Evolutionary conservation across 2,888 invertebrate genomes (phyloP).

Genomic region (Trichacis sp.): DNA sequence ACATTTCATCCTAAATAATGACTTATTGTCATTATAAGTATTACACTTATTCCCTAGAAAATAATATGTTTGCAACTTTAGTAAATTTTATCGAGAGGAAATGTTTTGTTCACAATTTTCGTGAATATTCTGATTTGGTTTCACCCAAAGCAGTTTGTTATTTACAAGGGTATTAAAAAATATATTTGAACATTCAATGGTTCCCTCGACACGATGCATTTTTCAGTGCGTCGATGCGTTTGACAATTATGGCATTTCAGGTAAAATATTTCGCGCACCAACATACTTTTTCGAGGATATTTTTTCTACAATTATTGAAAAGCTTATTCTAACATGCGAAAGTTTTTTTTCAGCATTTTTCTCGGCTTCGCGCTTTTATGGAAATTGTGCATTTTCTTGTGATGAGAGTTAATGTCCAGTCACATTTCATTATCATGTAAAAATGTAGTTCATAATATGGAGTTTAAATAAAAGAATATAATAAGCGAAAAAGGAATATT

Average conservation of each 20-base stretch:
- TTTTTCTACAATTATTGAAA: slow-evolving; percentile 36
- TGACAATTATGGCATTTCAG: slow-evolving; percentile 14
- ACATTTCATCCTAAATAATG: slow-evolving; percentile 15
- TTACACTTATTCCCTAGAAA: slow-evolving; percentile 19
- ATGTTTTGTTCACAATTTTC: neutral
- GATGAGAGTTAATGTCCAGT: neutral
- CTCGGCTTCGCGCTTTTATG: slow-evolving; percentile 41
- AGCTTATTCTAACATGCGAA: slow-evolving; percentile 35
- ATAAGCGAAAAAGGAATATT: neutral
- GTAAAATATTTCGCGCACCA: slow-evolving; percentile 16
- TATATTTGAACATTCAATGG: slow-evolving; percentile 25
- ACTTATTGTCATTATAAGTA: slow-evolving; percentile 38
- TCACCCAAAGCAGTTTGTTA: slow-evolving; percentile 23
- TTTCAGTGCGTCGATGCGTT: slow-evolving; percentile 19
- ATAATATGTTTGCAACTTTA: slow-evolving; percentile 9
- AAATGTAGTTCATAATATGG: neutral
- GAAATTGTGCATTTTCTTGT: slow-evolving; percentile 51
- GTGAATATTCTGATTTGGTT: slow-evolving; percentile 7
- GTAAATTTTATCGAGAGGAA: neutral
- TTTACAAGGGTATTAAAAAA: slow-evolving; percentile 31
- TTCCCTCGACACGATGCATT: slow-evolving; percentile 7
- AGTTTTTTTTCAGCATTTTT: slow-evolving; percentile 14
- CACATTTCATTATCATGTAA: neutral
- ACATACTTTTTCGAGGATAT: slow-evolving; percentile 12
- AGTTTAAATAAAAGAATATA: neutral